Evolutionary conservation across 2,888 invertebrate genomes (phyloP).

Genomic region (Sicus ferrugineus): DNA sequence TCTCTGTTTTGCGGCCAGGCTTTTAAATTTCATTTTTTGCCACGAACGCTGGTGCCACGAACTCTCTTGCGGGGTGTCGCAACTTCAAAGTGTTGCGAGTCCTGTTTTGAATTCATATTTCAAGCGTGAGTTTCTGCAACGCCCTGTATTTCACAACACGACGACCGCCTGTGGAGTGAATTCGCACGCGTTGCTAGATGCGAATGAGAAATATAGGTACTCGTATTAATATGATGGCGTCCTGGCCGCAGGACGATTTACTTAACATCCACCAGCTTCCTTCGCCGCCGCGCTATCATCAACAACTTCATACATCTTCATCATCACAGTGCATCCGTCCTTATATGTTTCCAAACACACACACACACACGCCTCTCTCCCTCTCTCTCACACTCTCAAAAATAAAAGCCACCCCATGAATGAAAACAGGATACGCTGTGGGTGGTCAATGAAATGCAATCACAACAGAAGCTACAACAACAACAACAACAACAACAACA

Average conservation of each 20-base stretch:
- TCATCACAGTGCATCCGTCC: not conserved
- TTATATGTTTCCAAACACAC: not conserved
- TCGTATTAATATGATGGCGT: not conserved
- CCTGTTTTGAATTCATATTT: slow-evolving; percentile 1
- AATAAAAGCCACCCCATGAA: slow-evolving; percentile 17
- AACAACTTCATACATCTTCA: slow-evolving; percentile 4
- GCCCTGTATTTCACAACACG: not conserved
- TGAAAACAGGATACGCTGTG: slow-evolving; percentile 22
- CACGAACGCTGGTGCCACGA: not conserved
- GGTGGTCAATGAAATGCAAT: slow-evolving; percentile 28
- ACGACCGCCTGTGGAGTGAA: not conserved
- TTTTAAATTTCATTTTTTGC: not conserved
- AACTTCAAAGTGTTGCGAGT: too few species aligned
- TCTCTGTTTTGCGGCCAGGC: not conserved
- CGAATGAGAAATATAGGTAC: not conserved
- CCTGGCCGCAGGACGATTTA: slow-evolving; percentile 13
- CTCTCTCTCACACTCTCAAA: slow-evolving; percentile 1
- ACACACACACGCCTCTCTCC: not conserved
- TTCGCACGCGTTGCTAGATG: not conserved
- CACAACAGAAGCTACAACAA: slow-evolving; percentile 8
- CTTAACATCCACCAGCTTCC: slow-evolving; percentile 13
- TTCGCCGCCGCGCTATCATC: slow-evolving; percentile 21
- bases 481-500: slow-evolving; percentile 26
- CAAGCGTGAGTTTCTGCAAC: not conserved
- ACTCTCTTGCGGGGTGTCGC: not conserved